Base-by-base conservation (phyloP, 2,797 vertebrate species). In the Enteromius argenteus region DNA sequence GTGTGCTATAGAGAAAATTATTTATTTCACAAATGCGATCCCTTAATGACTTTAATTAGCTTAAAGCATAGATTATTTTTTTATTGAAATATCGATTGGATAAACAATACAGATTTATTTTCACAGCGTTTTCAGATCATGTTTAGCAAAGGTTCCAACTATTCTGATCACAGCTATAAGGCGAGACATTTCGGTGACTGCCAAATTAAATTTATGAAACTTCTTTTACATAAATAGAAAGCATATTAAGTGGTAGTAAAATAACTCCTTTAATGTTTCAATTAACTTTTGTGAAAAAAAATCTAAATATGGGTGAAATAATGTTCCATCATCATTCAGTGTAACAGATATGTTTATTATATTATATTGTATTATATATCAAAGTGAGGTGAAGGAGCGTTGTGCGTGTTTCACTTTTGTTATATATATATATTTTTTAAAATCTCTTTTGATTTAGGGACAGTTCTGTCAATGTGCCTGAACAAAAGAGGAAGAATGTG, bases 401-500 rank as follows among this genome's bases (percentile, higher is more conserved):
- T 64, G 8, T 64, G 21, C 5, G 1, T 21, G 3, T 75, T 58
- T 84, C 0, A 8, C 19, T 32, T 3, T 58, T 32, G 30, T 56
- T 39, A 73, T 37, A 37, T 37, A 37, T 37, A 7, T 1, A 11
- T 11, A 1, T 2, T 11, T 56, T 9, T n/a, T 8, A 7, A 2
- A 7, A 4, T 0, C 0, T 27, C 27, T 51, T 51, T 53, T 53
- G 0, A 7, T 75, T 84, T 75, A 88, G 94, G 93, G 91, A 92
- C 30, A 88, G 92, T 88, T 79, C 53, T 51, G 87, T 79, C 46
- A 58, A 86, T 90, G 60, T 94, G 74, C 46, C 84, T 90, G 39
- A 92, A 92, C 75, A 90, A 85, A 95, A 92, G 83, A 86, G 90
- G 35, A 93, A 95, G 1, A 80, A 86, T 46, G 42, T 84, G 87